Base-by-base conservation (phyloP, 2,888 invertebrate genomes). In the Chymomyza amoena region DNA sequence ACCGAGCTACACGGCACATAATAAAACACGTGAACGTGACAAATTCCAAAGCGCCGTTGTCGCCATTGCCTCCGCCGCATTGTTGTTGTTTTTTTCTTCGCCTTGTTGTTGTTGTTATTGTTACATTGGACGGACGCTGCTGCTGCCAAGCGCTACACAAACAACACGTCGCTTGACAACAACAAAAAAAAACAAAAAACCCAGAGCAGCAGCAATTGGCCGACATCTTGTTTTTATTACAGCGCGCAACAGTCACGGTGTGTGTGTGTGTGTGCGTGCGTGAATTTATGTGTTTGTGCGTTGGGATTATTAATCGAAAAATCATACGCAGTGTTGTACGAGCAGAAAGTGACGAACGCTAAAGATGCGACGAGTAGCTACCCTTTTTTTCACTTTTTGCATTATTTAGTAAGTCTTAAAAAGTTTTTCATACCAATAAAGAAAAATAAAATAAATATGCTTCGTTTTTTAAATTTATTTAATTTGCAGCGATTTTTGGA, bases 21-120 rank as follows among this genome's bases (percentile, higher is more conserved):
- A 78, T 75, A 79, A 82, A 81, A 88, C 88, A 88, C 88, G 88
- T 88, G 88, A 88, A 88, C 89, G 89, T 88, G 88, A 88, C 89
- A 81, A 89, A 87, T 87, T 84, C 84, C 88, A 86, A 81, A 85
- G 76, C 74, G 64, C 70, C 68, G 72, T 75, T 72, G 80, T 70
- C 28, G 80, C 75, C 28, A 72, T 80, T 77, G 77, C 77, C 68
- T 61, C 18, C 56, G 63, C 15, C 15, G n/a, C n/a, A 20, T 50
- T 45, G n/a, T 52, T 56, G 64, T 69, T 63, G 32, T 32, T 32
- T 7, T 32, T 32, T 1, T 32, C 9, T 32, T 32, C 9, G 32
- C 1, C 32, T 32, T 32, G 28, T 32, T 32, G 1, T 32, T 32
- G 32, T 28, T 67, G 32, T 32, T 32, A 9, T 61, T 62, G 36